Base-by-base conservation (phyloP, 92 coral and sea anemone species). In the Palythoa caribaeorum region DNA sequence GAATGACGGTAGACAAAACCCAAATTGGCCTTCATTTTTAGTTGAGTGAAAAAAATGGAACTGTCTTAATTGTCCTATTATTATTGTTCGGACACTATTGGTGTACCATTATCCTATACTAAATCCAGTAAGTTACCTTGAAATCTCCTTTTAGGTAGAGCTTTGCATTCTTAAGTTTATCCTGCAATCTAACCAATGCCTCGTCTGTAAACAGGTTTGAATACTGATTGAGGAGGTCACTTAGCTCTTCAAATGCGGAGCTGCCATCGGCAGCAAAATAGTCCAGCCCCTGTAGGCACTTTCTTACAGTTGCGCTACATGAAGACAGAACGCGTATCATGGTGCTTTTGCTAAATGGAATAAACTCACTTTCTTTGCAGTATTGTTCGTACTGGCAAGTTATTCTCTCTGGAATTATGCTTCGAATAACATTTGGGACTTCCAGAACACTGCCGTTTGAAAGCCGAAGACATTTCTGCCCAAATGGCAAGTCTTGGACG, bases 401-500 rank as follows among this genome's bases (percentile, higher is more conserved):
- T 20, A 88, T 91, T 83, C 76, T 72, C 69, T 88, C 84, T 36
- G 90, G 87, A 35, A 91, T 88, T 13, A 91, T 66, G 28, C 57
- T 55, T 52, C 89, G 77, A 53, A 92, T 90, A 12, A 92, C 91
- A 87, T 86, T 92, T 11, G 93, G 91, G 51, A 90, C 92, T 83
- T 90, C 88, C 59, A 90, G 59, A n/a, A 90, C 79, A 21, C 84
- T 83, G 73, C 93, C 88, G 36, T 76, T 77, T 17, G 92, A 90
- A 9, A 92, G 84, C 48, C 62, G 51, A 38, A 90, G 65, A 77
- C 77, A 21, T 70, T 76, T 87, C 20, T 83, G 84, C 6, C 93
- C 92, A 83, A 93, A 93, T 28, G 93, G 93, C 55, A 93, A 47
- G 60, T 93, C 92, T 87, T 93, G 93, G 17, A 87, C 72, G 15